Evolutionary conservation across 2,888 invertebrate species (phyloP), one percentile per base, ranked within the genome.

Genomic region (Scelioninae gen. 1): DNA sequence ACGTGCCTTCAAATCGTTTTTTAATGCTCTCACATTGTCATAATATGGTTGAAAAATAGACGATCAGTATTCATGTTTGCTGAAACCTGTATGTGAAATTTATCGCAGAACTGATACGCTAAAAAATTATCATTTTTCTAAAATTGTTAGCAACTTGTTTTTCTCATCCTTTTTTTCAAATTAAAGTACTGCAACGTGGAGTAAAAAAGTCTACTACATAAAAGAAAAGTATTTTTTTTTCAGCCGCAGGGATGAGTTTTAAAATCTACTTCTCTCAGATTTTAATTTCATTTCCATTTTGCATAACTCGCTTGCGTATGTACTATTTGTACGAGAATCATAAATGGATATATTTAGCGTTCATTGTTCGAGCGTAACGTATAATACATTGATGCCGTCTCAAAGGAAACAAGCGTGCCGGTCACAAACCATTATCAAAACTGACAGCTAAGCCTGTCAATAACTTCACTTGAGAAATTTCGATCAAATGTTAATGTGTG

Each of bases 281-380:
- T 63, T 63, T 63, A 63, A 63, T 63, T 16, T 63, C 49, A 47
- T 13, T 47, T 63, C 49, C 32, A 15, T 49, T 63, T 49, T 32
- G 47, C 47, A 63, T 47, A 63, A 49, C 47, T 63, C 31, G 6
- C 47, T 58, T 34, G 49, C 31, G 9, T 32, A 34, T 13, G 34
- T 38, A 38, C 16, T 38, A n/a, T 65, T 63, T 65, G 15, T 23
- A 65, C 9, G 49, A 51, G 31, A n/a, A 65, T 49, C 51, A 65
- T 51, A 65, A 65, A 49, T 63, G 49, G 49, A 49, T 63, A 63
- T 63, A 63, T 63, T 63, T 63, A 63, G 63, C 32, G 16, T 63
- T 49, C 63, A 63, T 63, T 63, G 63, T 63, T 62, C n/a, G 0
- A 51, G 23, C 23, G 49, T 38, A 51, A 65, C 51, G 13, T 32